A percentile compares a stretch with the other conserved stretches of the same genome.
These are phyloP conservation scores for Tipula confusa DNA, from an alignment of 2,888 invertebrate genomes.

Conservation along the genomic window DNA sequence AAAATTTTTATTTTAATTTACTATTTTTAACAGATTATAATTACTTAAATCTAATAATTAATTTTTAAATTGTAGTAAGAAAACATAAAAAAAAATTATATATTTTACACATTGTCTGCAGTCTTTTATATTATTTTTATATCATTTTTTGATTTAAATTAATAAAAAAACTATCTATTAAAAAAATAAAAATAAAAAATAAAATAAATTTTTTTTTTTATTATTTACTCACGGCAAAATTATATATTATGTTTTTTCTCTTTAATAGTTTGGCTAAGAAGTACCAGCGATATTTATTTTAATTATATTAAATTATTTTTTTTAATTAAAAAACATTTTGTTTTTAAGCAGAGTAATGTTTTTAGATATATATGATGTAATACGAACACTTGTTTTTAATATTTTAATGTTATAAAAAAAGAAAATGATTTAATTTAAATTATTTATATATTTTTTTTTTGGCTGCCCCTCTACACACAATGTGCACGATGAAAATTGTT, in stretches of 20 bases:
- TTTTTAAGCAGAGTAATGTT: constrained; percentile 27
- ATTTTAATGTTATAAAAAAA: constrained; percentile 31
- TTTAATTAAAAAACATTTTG: background rate
- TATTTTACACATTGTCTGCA: constrained; percentile 31
- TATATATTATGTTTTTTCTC: background rate
- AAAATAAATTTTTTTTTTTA: constrained; percentile 13
- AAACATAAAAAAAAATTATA: constrained; percentile 27
- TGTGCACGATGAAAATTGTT: constrained; percentile 31
- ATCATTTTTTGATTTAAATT: background rate
- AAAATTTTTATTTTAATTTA: constrained; percentile 26
- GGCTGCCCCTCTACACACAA: constrained; percentile 30
- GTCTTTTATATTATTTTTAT: constrained; percentile 21
- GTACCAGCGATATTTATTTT: constrained; percentile 22
- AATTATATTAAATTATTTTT: constrained; percentile 8
- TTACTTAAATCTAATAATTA: background rate
- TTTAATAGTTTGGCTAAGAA: constrained; percentile 27
- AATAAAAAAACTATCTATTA: background rate
- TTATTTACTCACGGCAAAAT: constrained; percentile 3
- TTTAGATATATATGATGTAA: constrained; percentile 29
- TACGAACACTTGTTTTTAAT: constrained; percentile 29
- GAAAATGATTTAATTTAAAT: background rate
- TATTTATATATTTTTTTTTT: background rate
- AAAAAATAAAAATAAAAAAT: background rate
- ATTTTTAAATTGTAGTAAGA: background rate
- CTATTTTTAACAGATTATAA: background rate